Evolutionary conservation across 64 coral and sea anemone genomes (phyloP).

Genomic region (Acropora tenuis): DNA sequence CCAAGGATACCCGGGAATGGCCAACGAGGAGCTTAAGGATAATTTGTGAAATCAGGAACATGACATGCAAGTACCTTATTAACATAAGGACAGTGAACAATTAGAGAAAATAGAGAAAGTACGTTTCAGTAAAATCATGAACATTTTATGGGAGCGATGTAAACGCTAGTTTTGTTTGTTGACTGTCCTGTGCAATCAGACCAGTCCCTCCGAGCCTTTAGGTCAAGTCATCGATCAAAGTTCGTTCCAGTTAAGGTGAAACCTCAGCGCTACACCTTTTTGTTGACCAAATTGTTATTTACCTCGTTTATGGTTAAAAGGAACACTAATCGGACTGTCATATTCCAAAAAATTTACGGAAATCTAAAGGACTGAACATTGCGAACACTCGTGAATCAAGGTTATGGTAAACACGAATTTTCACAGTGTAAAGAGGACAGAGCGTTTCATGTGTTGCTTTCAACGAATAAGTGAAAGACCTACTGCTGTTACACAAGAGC

Average conservation of each 20-base stretch:
- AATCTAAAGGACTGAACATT: neutral
- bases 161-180: neutral
- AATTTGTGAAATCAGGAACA: no score
- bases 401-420: neutral
- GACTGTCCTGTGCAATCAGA: neutral
- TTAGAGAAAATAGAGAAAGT: no score
- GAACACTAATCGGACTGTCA: neutral
- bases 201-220: slow-evolving; percentile 2
- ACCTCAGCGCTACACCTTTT: no score
- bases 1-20: neutral
- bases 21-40: no score
- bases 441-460: neutral
- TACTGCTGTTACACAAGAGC: neutral
- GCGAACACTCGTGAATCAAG: no score
- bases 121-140: no score
- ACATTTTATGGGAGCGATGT: no score
- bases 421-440: neutral
- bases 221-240: neutral
- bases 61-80: no score
- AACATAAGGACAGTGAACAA: neutral
- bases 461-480: neutral
- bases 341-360: neutral
- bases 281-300: no score
- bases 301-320: neutral
- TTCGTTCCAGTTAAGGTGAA: neutral